Conservation (phyloP, 2,888 invertebrate genomes). For the Cecidostiba fungosa region DNA sequence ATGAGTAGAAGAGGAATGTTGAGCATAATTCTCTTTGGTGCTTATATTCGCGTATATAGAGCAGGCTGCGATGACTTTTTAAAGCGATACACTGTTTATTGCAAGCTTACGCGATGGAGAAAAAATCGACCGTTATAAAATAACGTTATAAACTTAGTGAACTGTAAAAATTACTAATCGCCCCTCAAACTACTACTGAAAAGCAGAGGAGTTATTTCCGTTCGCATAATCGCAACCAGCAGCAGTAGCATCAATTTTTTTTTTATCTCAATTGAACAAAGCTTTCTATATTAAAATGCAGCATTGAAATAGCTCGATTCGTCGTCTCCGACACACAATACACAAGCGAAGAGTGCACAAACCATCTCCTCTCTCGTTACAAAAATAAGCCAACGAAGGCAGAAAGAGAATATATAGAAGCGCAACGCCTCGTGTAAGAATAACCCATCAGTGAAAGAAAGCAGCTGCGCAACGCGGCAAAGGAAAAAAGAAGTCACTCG, state of each 20-base stretch:
- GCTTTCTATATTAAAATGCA: not conserved
- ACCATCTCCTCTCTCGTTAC: not conserved
- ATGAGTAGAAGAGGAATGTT: not conserved
- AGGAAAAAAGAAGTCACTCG: not conserved
- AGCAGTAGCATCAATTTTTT: too few relatives aligned
- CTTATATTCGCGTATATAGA: not conserved
- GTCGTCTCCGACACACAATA: not conserved
- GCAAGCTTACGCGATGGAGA: not conserved
- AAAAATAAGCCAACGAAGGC: constrained; percentile 11
- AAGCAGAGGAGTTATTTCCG: not conserved
- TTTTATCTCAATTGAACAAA: not conserved
- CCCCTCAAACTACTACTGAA: not conserved
- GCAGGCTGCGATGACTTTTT: not conserved
- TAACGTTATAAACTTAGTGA: not conserved
- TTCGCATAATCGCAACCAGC: not conserved
- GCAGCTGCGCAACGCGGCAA: not conserved
- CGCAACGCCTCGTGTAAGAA: not conserved
- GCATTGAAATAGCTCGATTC: not conserved
- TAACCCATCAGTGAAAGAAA: not conserved
- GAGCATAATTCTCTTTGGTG: not conserved
- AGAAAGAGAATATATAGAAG: not conserved
- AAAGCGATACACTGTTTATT: not conserved
- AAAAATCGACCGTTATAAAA: not conserved
- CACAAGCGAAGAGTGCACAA: not conserved
- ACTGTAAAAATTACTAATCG: not conserved